Percentiles rank a stretch among this genome's conserved stretches.
Evolutionary conservation across 2,797 vertebrate species (phyloP).

Genomic region (Phaenicophaeus curvirostris): DNA sequence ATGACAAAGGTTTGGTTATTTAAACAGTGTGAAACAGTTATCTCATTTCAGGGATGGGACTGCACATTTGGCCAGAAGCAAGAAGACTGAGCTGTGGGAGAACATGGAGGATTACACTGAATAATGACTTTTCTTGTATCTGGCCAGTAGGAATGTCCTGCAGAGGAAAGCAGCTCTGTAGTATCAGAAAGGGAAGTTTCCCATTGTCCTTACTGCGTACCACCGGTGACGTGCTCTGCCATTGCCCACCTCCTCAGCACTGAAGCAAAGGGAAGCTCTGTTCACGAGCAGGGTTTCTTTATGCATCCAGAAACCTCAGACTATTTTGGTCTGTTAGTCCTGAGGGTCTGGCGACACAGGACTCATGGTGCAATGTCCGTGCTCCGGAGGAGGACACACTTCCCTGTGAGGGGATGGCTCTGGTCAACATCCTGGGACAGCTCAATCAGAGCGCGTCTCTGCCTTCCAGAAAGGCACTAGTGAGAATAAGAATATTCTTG

Average conservation of each 20-base stretch:
- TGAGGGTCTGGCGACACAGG: neutral
- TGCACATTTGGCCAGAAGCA: neutral
- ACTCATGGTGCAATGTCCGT: neutral
- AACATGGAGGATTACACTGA: neutral
- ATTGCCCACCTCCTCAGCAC: neutral
- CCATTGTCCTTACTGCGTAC: neutral
- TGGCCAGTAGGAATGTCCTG: neutral
- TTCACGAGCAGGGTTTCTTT: neutral
- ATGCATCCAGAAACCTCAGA: neutral
- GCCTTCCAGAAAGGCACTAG: neutral
- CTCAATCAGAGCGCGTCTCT: neutral
- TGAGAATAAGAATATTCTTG: conserved; percentile 24
- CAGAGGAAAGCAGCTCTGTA: neutral
- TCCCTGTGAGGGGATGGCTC: neutral
- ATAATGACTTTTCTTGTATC: neutral
- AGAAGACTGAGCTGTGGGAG: neutral
- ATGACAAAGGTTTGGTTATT: conserved; percentile 12
- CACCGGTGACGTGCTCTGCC: rapidly evolving
- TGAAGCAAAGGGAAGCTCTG: neutral
- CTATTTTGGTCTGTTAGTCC: neutral
- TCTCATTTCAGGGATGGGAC: neutral
- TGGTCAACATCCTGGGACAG: neutral
- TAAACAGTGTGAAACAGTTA: neutral
- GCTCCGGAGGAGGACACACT: neutral
- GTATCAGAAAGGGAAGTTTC: neutral